Percentiles rank a stretch among this genome's conserved stretches.
phyloP scores from a whole-genome alignment of 2,888 invertebrate genomes.

The Diadegma fenestrale region DNA sequence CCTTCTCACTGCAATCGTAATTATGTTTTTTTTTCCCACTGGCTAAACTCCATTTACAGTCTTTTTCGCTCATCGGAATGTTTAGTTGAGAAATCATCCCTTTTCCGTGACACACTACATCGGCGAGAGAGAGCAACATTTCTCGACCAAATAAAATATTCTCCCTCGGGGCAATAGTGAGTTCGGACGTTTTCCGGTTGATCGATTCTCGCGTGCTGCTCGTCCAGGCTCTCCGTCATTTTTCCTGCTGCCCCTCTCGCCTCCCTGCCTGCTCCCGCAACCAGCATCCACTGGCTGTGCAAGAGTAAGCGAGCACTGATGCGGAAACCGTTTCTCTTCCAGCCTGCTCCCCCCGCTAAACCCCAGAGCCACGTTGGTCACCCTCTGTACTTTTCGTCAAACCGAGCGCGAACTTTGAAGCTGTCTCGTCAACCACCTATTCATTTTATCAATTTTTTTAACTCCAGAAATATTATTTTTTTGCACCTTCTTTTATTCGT shows the following conservation, averaged over 20 bases:
- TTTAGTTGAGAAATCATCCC: slow-evolving; percentile 36
- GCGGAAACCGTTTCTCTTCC: slow-evolving; percentile 59
- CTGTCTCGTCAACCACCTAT: slow-evolving; percentile 30
- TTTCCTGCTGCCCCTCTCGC: slow-evolving; percentile 28
- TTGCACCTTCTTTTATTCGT: slow-evolving; percentile 2
- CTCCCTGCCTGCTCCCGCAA: not conserved
- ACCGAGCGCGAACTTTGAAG: slow-evolving; percentile 53
- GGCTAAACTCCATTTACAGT: slow-evolving; percentile 41
- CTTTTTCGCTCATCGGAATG: slow-evolving; percentile 26
- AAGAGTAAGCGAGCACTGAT: slow-evolving; percentile 55
- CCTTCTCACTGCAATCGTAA: slow-evolving; percentile 31
- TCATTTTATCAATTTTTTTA: not conserved
- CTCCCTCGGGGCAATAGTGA: slow-evolving; percentile 76
- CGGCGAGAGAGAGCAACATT: slow-evolving; percentile 65
- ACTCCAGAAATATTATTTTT: slow-evolving; percentile 24
- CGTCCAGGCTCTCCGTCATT: slow-evolving; percentile 74
- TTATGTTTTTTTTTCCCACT: slow-evolving; percentile 33
- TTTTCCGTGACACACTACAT: slow-evolving; percentile 63
- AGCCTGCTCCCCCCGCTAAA: not conserved
- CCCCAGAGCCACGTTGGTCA: slow-evolving; percentile 10
- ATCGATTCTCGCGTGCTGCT: slow-evolving; percentile 79
- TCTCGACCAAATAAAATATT: slow-evolving; percentile 80
- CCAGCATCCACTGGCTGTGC: slow-evolving; percentile 2
- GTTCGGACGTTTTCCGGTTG: slow-evolving; percentile 82
- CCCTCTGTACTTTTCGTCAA: slow-evolving; percentile 50